These are phyloP conservation scores for Procambarus clarkii DNA, from an alignment of 1,140 invertebrate genomes.

Conservation along the genomic window DNA sequence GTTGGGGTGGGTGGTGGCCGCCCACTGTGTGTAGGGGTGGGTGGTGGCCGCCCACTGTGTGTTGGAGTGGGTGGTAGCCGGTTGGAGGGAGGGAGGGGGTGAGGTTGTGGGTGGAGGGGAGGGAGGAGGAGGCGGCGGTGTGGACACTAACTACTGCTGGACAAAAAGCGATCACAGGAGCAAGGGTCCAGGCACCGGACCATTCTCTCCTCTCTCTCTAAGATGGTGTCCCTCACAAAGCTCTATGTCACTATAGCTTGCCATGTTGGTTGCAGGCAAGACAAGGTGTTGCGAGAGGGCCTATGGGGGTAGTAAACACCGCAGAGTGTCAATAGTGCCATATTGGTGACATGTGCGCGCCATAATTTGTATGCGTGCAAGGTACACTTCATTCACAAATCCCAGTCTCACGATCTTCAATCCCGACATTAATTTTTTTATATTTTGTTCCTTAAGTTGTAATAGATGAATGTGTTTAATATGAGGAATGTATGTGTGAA, in stretches of 20 bases:
- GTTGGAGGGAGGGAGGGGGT: too few species aligned
- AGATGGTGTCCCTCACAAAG: background rate
- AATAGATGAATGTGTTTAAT: too few species aligned
- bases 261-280: background rate
- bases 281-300: background rate
- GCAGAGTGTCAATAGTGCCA: constrained; percentile 26
- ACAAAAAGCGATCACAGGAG: constrained; percentile 10
- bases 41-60: too few species aligned
- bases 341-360: constrained; percentile 53
- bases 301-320: background rate
- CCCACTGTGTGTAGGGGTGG: too few species aligned
- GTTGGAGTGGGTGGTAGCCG: too few species aligned
- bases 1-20: too few species aligned
- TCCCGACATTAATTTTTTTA: too few species aligned
- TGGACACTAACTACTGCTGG: background rate
- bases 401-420: too few species aligned
- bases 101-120: too few species aligned
- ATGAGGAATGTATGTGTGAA: background rate
- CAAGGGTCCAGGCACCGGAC: background rate
- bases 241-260: background rate
- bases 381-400: constrained; percentile 59
- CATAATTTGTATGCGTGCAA: constrained; percentile 46
- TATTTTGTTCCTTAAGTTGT: too few species aligned
- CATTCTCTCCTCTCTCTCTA: background rate
- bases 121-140: background rate